Conservation (phyloP, 2,113 vertebrate species). For the Procavia capensis region DNA sequence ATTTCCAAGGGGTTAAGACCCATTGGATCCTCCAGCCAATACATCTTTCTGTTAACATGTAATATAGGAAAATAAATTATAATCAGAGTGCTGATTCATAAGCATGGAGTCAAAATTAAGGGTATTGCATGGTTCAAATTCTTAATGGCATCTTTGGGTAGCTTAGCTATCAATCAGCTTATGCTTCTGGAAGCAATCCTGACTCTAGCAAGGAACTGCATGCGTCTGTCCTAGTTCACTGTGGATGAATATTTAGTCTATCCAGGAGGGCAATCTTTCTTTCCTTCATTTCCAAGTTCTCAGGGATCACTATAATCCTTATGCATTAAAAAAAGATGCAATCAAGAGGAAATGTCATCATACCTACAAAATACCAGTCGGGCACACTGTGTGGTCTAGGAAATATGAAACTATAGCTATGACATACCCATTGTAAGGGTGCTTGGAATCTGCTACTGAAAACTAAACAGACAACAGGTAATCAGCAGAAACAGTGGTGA, state of each 20-base stretch:
- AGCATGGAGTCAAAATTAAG: constrained; percentile 21
- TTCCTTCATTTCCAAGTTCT: not conserved
- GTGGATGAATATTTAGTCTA: not conserved
- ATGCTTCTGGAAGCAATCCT: not conserved
- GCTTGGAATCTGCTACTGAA: constrained; percentile 37
- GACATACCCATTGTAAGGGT: not conserved
- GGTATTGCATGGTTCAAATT: not conserved
- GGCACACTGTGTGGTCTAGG: not conserved
- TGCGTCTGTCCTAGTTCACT: not conserved
- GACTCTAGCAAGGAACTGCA: constrained; percentile 3
- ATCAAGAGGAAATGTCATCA: not conserved
- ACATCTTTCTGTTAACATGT: not conserved
- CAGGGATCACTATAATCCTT: not conserved
- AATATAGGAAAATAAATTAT: not conserved
- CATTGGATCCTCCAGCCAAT: not conserved
- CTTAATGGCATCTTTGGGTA: not conserved
- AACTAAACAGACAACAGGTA: not conserved
- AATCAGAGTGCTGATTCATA: not conserved
- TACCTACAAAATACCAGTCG: not conserved
- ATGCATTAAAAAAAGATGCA: not conserved
- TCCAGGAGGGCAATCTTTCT: not conserved
- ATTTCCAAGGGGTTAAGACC: not conserved
- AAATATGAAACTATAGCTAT: not conserved
- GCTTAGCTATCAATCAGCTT: not conserved
- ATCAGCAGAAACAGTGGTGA: not conserved